Evolutionary conservation across 1,140 invertebrate genomes (phyloP).

Genomic region (Drosophila sp.): DNA sequence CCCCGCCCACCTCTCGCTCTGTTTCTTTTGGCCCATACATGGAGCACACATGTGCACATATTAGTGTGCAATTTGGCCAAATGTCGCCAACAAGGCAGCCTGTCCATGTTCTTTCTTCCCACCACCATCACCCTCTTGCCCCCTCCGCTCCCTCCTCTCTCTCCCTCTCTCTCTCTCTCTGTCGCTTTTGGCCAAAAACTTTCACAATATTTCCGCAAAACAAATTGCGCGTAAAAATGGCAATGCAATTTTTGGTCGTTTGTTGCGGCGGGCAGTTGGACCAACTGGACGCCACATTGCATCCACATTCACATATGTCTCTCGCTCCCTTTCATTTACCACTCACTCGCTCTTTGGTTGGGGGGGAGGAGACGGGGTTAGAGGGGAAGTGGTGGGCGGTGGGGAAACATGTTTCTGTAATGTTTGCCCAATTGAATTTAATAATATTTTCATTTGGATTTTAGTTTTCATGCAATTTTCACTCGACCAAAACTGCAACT

Average conservation of each 20-base stretch:
- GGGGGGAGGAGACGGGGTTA: too few relatives aligned
- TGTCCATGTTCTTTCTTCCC: constrained; percentile 42
- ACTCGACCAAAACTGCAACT: constrained; percentile 34
- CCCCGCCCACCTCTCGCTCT: background rate
- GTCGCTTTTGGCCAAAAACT: constrained; percentile 49
- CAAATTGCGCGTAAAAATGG: constrained; percentile 81
- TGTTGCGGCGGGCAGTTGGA: constrained; percentile 74
- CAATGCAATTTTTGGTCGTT: constrained; percentile 81
- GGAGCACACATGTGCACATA: constrained; percentile 34
- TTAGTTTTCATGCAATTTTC: constrained; percentile 70
- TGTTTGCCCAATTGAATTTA: constrained; percentile 81
- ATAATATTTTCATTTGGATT: constrained; percentile 81
- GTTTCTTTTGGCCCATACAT: constrained; percentile 11
- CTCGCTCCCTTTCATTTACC: background rate
- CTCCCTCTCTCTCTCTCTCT: background rate
- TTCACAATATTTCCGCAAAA: constrained; percentile 81
- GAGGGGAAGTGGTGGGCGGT: constrained; percentile 1
- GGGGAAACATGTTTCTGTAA: constrained; percentile 67
- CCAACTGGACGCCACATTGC: constrained; percentile 79
- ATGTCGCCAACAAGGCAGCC: constrained; percentile 77
- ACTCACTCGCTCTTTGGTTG: background rate
- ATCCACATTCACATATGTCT: constrained; percentile 73
- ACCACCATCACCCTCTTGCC: background rate
- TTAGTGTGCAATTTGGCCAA: constrained; percentile 80
- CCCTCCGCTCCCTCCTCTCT: background rate